A percentile compares a stretch with the other conserved stretches of the same genome.
Evolutionary conservation across 2,888 invertebrate genomes (phyloP).

Genomic region (Leptopterna dolabrata): DNA sequence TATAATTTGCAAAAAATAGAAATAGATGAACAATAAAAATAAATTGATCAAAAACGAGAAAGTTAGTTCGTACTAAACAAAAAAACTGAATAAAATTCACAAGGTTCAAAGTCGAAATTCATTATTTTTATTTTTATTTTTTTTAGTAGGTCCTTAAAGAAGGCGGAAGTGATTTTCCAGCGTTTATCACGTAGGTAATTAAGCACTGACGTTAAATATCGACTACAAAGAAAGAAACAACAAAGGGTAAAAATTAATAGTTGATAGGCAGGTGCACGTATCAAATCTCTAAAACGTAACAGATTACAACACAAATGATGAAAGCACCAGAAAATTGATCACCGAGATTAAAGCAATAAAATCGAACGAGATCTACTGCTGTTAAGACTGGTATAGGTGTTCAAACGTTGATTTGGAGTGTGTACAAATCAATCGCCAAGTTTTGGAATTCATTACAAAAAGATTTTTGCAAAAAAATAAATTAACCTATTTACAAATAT

Average conservation of each 20-base stretch:
- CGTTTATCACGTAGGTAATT: neutral
- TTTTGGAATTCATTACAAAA: neutral
- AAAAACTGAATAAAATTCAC: neutral
- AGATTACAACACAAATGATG: conserved; percentile 14
- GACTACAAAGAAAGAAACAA: neutral
- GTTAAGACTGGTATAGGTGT: neutral
- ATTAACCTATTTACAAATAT: neutral
- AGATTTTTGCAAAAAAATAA: neutral
- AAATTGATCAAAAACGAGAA: neutral
- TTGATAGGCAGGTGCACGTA: neutral
- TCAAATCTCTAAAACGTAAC: conserved; percentile 28
- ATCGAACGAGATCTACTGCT: conserved; percentile 8
- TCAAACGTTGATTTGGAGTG: neutral
- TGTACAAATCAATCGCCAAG: neutral
- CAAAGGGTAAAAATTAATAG: neutral
- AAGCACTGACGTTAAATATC: neutral
- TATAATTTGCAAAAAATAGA: neutral
- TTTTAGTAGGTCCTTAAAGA: neutral
- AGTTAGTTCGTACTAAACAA: neutral
- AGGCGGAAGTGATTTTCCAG: neutral
- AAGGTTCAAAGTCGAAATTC: neutral
- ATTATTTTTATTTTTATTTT: neutral
- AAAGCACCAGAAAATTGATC: conserved; percentile 13
- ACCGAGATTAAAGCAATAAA: neutral
- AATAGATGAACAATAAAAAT: no score